phyloP scores from a whole-genome alignment of 2,113 vertebrate genomes.

The Opisthocomus hoazin region DNA sequence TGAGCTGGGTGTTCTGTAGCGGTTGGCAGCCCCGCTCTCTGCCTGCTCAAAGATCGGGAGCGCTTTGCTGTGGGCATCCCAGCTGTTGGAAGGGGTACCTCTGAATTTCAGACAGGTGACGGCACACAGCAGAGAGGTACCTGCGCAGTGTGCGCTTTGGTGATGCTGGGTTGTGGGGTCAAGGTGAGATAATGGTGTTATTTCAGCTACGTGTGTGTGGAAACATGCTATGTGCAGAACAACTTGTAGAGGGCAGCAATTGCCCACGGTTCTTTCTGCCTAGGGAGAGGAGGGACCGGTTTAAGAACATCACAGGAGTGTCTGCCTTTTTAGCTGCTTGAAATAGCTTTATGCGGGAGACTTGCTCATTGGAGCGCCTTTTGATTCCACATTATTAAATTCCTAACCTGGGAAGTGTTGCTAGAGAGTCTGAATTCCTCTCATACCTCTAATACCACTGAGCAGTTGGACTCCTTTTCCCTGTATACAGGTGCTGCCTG shows the following conservation, averaged over 20 bases:
- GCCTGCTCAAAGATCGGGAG: neutral
- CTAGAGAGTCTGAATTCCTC: neutral
- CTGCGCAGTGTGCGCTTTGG: slow-evolving; percentile 6
- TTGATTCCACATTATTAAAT: neutral
- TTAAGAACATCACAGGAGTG: neutral
- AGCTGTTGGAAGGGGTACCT: slow-evolving; percentile 13
- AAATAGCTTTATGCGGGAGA: neutral
- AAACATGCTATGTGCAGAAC: slow-evolving; percentile 24
- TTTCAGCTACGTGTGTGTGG: neutral
- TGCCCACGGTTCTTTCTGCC: slow-evolving; percentile 4
- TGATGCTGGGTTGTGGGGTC: neutral
- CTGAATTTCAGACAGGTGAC: slow-evolving; percentile 36
- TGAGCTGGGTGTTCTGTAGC: neutral
- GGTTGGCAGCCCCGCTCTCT: neutral
- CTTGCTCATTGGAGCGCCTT: slow-evolving; percentile 18
- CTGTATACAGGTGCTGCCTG: neutral
- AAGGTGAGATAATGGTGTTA: slow-evolving; percentile 24
- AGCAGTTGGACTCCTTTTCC: neutral
- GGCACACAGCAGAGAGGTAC: neutral
- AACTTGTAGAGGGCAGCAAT: slow-evolving; percentile 75
- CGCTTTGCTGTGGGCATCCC: neutral
- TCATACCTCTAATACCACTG: neutral
- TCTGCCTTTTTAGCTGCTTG: neutral
- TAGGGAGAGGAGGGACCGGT: neutral
- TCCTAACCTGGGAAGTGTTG: neutral